These are phyloP conservation scores for Pipistrellus pipistrellus DNA, from an alignment of 2,797 vertebrate genomes.

Conservation along the genomic window DNA sequence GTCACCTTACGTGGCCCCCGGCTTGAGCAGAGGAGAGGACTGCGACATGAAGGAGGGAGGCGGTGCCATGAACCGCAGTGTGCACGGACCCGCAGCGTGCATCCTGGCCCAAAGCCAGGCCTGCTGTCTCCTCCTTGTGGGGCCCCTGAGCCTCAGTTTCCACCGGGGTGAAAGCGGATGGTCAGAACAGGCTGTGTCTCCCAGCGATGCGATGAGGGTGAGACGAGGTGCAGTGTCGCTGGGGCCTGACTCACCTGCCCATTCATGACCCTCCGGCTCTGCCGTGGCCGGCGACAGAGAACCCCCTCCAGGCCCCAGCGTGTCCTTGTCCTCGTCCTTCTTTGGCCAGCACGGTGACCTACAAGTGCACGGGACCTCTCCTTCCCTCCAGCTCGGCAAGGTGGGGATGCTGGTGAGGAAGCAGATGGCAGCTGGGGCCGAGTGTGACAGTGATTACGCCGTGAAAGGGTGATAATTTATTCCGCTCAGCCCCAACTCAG, in stretches of 20 bases:
- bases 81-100: too few relatives aligned
- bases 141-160: not conserved
- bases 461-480: conserved; percentile 81
- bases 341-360: conserved; percentile 61
- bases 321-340: conserved; percentile 41
- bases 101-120: not conserved
- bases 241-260: not conserved
- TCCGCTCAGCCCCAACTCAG: conserved; percentile 56
- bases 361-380: not conserved
- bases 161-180: not conserved
- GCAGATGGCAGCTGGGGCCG: conserved; percentile 81
- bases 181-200: not conserved
- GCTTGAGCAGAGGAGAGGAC: not conserved
- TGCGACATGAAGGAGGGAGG: fast-evolving
- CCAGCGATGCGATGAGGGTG: fast-evolving
- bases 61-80: not conserved
- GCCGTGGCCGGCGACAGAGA: not conserved
- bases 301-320: not conserved
- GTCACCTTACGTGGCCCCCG: not conserved
- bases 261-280: fast-evolving
- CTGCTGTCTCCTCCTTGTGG: not conserved
- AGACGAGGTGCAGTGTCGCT: not conserved
- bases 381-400: conserved; percentile 70
- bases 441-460: conserved; percentile 62
- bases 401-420: conserved; percentile 70